These are phyloP conservation scores for Microchirus variegatus DNA, from an alignment of 2,797 vertebrate genomes.

Conservation along the genomic window DNA sequence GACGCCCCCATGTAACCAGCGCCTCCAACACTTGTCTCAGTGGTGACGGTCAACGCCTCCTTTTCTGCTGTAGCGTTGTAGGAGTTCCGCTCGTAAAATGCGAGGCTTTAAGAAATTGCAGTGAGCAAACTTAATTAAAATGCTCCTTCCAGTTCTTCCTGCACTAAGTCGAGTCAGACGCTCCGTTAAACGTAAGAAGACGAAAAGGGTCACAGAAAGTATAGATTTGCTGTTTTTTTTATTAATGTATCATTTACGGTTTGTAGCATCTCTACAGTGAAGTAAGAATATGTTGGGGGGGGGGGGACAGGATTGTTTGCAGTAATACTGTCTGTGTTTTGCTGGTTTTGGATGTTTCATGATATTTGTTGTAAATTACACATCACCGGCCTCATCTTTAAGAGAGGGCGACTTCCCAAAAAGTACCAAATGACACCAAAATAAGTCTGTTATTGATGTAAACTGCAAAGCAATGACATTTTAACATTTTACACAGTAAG, in stretches of 20 bases:
- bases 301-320: too few relatives aligned
- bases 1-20: constrained; percentile 41
- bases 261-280: too few relatives aligned
- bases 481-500: constrained; percentile 23
- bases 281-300: too few relatives aligned
- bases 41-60: constrained; percentile 32
- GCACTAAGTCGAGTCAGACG: too few relatives aligned
- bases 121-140: too few relatives aligned
- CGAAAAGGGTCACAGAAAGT: too few relatives aligned
- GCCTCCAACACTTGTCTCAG: constrained; percentile 37
- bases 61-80: constrained; percentile 7
- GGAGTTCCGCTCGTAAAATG: constrained; percentile 14
- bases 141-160: too few relatives aligned
- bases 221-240: too few relatives aligned
- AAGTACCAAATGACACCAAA: constrained; percentile 8
- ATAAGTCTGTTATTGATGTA: background rate
- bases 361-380: constrained; percentile 8
- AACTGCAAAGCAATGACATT: background rate
- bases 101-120: background rate
- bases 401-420: background rate
- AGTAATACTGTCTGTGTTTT: too few relatives aligned
- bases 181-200: too few relatives aligned
- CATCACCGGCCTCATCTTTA: background rate
- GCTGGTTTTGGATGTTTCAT: background rate
- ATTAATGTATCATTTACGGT: too few relatives aligned